Percentiles rank a stretch among this genome's conserved stretches.
Evolutionary conservation across 2,797 vertebrate species (phyloP).

Genomic region (Onychomys arenicola): DNA sequence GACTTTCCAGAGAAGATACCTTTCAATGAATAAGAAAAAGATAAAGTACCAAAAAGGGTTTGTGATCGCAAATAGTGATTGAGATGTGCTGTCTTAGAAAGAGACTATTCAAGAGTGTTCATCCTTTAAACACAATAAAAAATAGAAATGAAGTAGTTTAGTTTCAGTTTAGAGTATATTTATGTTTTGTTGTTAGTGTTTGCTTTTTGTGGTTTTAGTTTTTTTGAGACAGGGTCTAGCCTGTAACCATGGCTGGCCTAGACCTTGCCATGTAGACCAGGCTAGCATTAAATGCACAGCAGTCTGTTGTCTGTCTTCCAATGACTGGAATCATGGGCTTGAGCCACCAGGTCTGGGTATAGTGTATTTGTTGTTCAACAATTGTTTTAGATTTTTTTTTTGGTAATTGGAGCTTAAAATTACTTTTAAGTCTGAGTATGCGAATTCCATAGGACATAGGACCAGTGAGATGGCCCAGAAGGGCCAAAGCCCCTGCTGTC

Average conservation of each 20-base stretch:
- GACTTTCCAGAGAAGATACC: background rate
- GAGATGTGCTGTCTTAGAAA: background rate
- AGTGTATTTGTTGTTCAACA: slow-evolving; percentile 21
- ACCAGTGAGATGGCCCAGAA: background rate
- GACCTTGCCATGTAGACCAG: background rate
- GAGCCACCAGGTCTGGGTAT: background rate
- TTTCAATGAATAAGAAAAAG: background rate
- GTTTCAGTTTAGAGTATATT: background rate
- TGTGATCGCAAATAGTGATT: background rate
- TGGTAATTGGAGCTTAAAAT: slow-evolving; percentile 24
- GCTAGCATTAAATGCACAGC: background rate
- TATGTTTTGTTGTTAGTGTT: background rate
- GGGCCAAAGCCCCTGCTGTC: background rate
- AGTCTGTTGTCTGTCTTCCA: background rate
- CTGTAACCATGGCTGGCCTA: background rate
- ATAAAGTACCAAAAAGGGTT: background rate
- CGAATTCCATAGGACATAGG: background rate
- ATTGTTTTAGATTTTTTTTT: background rate
- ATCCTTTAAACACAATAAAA: slow-evolving; percentile 39
- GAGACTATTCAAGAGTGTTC: background rate
- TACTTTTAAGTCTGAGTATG: background rate
- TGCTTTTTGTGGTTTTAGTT: background rate
- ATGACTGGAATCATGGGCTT: background rate
- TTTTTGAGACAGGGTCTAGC: background rate
- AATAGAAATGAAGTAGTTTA: slow-evolving; percentile 41